Conservation (phyloP, 2,888 invertebrate species). For the Lasioglossum pauxillum region DNA sequence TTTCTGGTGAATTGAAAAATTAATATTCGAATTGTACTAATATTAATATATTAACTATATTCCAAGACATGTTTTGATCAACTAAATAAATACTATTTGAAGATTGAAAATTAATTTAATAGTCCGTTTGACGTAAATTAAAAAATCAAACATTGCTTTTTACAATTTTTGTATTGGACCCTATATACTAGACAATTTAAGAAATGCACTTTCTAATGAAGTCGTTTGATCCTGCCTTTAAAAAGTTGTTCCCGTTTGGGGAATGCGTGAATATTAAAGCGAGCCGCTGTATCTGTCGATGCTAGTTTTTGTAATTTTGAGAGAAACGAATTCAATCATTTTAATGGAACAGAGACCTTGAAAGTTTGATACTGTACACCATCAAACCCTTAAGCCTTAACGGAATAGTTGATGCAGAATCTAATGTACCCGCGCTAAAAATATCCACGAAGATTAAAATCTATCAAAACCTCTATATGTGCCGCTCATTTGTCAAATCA, state of each 20-base stretch:
- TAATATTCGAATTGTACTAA: too few species aligned
- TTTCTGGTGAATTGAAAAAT: not conserved
- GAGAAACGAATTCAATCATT: not conserved
- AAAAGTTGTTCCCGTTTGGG: too few species aligned
- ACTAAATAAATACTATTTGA: not conserved
- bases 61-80: not conserved
- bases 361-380: not conserved
- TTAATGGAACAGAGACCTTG: not conserved
- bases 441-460: not conserved
- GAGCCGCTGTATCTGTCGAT: not conserved
- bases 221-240: not conserved
- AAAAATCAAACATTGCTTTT: not conserved
- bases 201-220: not conserved
- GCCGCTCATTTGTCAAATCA: not conserved
- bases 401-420: constrained; percentile 2
- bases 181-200: not conserved
- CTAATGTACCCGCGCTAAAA: not conserved
- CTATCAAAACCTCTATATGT: not conserved
- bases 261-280: not conserved
- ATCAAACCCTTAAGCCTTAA: constrained; percentile 10
- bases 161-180: not conserved
- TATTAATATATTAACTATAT: too few species aligned
- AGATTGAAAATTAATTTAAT: not conserved
- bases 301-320: not conserved
- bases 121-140: not conserved